Evolutionary conservation across 2,888 invertebrate species (phyloP).

Genomic region (Drosophila ezoana): DNA sequence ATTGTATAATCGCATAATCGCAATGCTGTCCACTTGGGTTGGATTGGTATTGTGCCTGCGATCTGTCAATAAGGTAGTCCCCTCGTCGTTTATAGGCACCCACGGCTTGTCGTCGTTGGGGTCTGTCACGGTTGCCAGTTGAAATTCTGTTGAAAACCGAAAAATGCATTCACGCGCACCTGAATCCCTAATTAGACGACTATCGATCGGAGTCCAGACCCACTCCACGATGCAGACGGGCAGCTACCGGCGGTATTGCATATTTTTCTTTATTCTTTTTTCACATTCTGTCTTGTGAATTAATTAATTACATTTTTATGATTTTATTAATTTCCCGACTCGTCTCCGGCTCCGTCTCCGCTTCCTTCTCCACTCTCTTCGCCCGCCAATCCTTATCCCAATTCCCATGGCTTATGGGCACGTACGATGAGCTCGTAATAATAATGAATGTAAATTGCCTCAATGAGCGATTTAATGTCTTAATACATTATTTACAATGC

Average conservation of each 20-base stretch:
- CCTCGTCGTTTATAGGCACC: constrained; percentile 43
- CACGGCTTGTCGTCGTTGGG: constrained; percentile 40
- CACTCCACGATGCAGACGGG: constrained; percentile 26
- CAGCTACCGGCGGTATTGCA: constrained; percentile 66
- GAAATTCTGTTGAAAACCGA: constrained; percentile 73
- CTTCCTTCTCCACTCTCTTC: constrained; percentile 5
- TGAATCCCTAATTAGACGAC: constrained; percentile 74
- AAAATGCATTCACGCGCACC: constrained; percentile 79
- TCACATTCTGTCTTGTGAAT: constrained; percentile 57
- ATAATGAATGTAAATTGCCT: constrained; percentile 81
- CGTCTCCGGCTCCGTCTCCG: constrained; percentile 2
- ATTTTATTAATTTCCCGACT: constrained; percentile 76
- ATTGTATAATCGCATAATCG: constrained; percentile 25
- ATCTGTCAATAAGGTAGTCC: constrained; percentile 62
- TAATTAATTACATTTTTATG: constrained; percentile 79
- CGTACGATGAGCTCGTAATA: constrained; percentile 76
- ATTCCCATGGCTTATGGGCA: constrained; percentile 83
- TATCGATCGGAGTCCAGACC: constrained; percentile 25
- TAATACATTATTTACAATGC: constrained; percentile 77
- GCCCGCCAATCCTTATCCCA: constrained; percentile 50
- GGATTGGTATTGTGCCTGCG: constrained; percentile 49
- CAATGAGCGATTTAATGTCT: constrained; percentile 83
- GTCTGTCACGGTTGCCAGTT: constrained; percentile 54
- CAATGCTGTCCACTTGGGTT: constrained; percentile 36
- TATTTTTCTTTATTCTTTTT: constrained; percentile 49